Evolutionary conservation across 35 echinoderm and acorn worm genomes (phyloP).

Genomic region (Lytechinus pictus): DNA sequence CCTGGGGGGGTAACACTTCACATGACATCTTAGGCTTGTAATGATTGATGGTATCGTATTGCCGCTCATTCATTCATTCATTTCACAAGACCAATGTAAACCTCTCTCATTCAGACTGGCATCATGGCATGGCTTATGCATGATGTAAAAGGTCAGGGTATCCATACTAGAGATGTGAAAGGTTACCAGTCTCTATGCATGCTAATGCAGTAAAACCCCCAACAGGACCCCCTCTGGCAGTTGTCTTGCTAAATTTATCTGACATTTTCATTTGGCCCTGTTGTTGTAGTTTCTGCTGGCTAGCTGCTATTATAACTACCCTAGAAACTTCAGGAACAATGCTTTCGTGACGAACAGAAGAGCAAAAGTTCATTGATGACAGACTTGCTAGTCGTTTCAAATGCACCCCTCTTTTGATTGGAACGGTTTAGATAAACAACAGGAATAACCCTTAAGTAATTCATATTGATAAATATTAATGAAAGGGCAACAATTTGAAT

Average conservation of each 20-base stretch:
- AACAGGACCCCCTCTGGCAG: slow-evolving; percentile 9
- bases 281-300: slow-evolving; percentile 10
- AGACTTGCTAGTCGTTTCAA: not conserved
- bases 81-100: not conserved
- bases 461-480: not conserved
- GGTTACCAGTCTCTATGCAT: slow-evolving; percentile 18
- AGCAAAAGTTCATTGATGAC: not conserved
- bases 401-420: not conserved
- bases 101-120: slow-evolving; percentile 14
- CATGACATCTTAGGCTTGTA: not conserved
- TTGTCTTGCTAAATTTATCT: slow-evolving; percentile 20
- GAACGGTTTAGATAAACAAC: not conserved
- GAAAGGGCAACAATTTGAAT: not conserved
- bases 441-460: not conserved
- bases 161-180: not conserved
- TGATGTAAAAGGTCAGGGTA: not conserved
- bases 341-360: not conserved
- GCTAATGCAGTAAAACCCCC: not conserved
- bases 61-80: not conserved
- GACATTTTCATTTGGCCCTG: not conserved
- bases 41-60: not conserved
- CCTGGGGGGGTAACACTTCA: not conserved
- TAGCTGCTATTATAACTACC: not conserved
- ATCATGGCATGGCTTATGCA: slow-evolving; percentile 16
- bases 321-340: not conserved